A percentile compares a stretch with the other conserved stretches of the same genome.
These are phyloP conservation scores for Stylophora pistillata DNA, from an alignment of 64 coral and sea anemone genomes.

Conservation along the genomic window DNA sequence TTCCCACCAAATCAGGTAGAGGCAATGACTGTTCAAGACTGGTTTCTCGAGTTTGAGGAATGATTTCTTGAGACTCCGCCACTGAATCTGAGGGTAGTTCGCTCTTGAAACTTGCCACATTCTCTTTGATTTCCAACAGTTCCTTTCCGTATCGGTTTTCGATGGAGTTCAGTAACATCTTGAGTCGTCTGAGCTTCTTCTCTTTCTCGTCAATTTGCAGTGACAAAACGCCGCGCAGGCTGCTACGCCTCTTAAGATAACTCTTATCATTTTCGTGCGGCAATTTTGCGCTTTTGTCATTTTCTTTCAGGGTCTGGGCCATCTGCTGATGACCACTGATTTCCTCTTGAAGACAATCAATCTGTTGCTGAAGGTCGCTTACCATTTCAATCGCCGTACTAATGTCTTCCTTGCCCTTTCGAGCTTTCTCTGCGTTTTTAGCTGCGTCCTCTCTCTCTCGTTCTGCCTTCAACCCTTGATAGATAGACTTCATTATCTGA, in stretches of 20 bases:
- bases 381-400: slow-evolving; percentile 5
- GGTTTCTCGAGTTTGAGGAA: not conserved
- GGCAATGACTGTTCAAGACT: not conserved
- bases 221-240: slow-evolving; percentile 20
- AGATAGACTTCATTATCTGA: slow-evolving; percentile 32
- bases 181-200: slow-evolving; percentile 44
- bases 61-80: not conserved
- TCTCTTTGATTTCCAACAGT: not conserved
- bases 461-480: slow-evolving; percentile 28
- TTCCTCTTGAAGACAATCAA: not conserved
- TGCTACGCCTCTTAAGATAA: slow-evolving; percentile 30
- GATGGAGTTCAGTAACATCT: slow-evolving; percentile 20
- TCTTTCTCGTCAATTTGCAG: slow-evolving; percentile 60
- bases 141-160: slow-evolving; percentile 27
- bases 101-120: not conserved
- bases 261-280: slow-evolving; percentile 8
- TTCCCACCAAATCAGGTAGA: slow-evolving; percentile 40
- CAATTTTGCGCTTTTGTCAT: slow-evolving; percentile 16
- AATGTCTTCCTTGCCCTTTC: slow-evolving; percentile 13
- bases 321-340: slow-evolving; percentile 26
- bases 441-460: slow-evolving; percentile 27
- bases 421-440: slow-evolving; percentile 16
- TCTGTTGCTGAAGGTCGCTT: slow-evolving; percentile 2
- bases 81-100: not conserved
- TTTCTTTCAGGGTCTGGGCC: slow-evolving; percentile 27